These are phyloP conservation scores for Gibbula magus DNA, from an alignment of 2,888 invertebrate species.

Conservation along the genomic window DNA sequence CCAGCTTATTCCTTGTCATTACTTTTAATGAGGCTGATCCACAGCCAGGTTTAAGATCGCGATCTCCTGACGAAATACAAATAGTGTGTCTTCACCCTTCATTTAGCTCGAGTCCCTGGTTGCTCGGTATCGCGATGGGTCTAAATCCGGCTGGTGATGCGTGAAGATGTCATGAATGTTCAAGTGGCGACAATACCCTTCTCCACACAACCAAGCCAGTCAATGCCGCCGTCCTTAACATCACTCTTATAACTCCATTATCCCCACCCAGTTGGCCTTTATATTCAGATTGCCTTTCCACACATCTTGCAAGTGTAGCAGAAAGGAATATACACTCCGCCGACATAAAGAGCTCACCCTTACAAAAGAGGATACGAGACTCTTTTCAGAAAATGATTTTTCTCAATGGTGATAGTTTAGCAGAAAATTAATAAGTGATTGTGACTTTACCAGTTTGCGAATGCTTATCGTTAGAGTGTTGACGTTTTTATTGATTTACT, in stretches of 20 bases:
- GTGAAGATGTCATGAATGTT: conserved; percentile 20
- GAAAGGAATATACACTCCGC: too few relatives aligned
- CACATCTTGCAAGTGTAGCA: too few relatives aligned
- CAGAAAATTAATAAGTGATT: conserved; percentile 13
- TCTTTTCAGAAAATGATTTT: too few relatives aligned
- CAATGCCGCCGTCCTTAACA: too few relatives aligned
- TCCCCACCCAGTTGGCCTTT: too few relatives aligned
- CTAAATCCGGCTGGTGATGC: conserved; percentile 16
- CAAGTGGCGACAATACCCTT: background rate
- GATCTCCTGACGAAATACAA: conserved; percentile 26
- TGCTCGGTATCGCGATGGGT: background rate
- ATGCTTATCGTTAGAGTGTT: too few relatives aligned
- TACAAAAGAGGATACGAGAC: too few relatives aligned
- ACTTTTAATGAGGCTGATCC: conserved; percentile 24
- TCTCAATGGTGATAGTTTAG: background rate
- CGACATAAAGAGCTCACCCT: too few relatives aligned
- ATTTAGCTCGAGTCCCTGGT: conserved; percentile 13
- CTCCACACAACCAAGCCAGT: too few relatives aligned
- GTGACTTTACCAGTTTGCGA: background rate
- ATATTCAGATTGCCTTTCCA: too few relatives aligned
- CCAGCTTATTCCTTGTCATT: conserved; percentile 14
- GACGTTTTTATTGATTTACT: too few relatives aligned
- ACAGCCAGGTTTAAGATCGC: background rate
- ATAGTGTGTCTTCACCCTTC: conserved; percentile 27
- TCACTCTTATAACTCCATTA: too few relatives aligned